A percentile compares a stretch with the other conserved stretches of the same genome.
Conservation (phyloP, 1,140 invertebrate species). For the Diorhabda carinulata region DNA sequence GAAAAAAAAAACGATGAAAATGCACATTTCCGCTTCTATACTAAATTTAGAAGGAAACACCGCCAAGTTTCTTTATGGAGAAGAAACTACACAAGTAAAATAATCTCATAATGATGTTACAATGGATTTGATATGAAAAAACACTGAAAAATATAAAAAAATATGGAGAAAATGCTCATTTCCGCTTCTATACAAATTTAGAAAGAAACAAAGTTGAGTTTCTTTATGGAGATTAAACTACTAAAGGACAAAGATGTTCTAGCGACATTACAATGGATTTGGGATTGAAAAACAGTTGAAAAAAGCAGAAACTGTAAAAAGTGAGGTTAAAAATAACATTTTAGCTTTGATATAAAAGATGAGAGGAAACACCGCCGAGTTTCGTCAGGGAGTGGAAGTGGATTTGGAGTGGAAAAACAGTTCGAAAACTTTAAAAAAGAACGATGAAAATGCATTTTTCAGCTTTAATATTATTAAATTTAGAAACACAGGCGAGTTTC, state of each 20-base stretch:
- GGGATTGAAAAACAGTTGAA: too few species aligned
- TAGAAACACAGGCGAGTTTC: background rate
- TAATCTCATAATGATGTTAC: too few species aligned
- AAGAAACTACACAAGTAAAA: background rate
- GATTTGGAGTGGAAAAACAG: too few species aligned
- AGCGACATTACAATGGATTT: too few species aligned
- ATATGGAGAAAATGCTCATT: background rate
- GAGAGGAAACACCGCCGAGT: background rate
- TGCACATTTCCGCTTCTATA: background rate
- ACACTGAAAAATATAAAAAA: too few species aligned
- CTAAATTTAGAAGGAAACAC: background rate
- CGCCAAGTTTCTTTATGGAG: background rate
- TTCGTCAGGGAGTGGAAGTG: background rate
- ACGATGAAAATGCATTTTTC: background rate
- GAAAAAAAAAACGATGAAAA: too few species aligned
- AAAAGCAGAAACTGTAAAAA: too few species aligned
- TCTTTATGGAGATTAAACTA: background rate
- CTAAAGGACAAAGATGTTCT: background rate
- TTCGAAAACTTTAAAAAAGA: too few species aligned
- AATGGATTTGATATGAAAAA: too few species aligned
- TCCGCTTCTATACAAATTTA: background rate
- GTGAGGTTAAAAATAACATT: background rate
- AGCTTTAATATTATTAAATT: background rate
- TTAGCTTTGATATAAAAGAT: background rate
- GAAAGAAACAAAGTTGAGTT: background rate